Percentiles rank a stretch among this genome's conserved stretches.
Conservation (phyloP, 2,113 vertebrate genomes). For the Cephalopholis sonnerati region DNA sequence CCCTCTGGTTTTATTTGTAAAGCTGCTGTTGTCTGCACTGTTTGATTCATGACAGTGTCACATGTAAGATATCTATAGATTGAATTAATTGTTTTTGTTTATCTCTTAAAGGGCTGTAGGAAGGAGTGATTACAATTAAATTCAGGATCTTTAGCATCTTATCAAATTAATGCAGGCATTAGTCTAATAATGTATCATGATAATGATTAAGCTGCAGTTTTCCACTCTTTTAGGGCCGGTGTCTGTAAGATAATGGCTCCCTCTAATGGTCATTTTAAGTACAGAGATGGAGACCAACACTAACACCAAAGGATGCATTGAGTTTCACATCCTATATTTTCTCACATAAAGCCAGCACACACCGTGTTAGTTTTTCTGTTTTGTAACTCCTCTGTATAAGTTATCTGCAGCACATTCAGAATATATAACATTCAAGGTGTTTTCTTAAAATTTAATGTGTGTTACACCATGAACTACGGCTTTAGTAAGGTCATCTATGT, state of each 20-base stretch:
- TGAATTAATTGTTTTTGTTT: slow-evolving; percentile 15
- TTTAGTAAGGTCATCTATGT: not conserved
- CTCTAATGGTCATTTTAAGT: slow-evolving; percentile 63
- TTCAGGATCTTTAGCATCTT: not conserved
- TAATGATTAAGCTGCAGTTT: slow-evolving; percentile 21
- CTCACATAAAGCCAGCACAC: not conserved
- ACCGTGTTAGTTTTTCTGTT: not conserved
- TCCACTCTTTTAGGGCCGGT: not conserved
- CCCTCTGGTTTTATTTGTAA: slow-evolving; percentile 48
- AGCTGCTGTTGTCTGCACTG: slow-evolving; percentile 56
- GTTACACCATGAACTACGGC: not conserved
- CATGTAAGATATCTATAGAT: slow-evolving; percentile 30
- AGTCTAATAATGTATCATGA: slow-evolving; percentile 8
- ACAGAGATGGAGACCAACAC: not conserved
- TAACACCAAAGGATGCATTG: not conserved
- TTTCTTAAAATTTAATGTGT: not conserved
- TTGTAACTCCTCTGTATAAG: not conserved
- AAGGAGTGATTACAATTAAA: slow-evolving; percentile 18
- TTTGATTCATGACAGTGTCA: slow-evolving; percentile 43
- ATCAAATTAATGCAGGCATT: slow-evolving; percentile 18
- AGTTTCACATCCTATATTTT: not conserved
- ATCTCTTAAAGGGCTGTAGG: slow-evolving; percentile 1
- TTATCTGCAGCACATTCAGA: too few species aligned
- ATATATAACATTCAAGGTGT: too few species aligned
- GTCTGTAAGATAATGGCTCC: slow-evolving; percentile 60